A percentile compares a stretch with the other conserved stretches of the same genome.
Evolutionary conservation across 1,140 invertebrate species (phyloP).

Genomic region (Cherax quadricarinatus): DNA sequence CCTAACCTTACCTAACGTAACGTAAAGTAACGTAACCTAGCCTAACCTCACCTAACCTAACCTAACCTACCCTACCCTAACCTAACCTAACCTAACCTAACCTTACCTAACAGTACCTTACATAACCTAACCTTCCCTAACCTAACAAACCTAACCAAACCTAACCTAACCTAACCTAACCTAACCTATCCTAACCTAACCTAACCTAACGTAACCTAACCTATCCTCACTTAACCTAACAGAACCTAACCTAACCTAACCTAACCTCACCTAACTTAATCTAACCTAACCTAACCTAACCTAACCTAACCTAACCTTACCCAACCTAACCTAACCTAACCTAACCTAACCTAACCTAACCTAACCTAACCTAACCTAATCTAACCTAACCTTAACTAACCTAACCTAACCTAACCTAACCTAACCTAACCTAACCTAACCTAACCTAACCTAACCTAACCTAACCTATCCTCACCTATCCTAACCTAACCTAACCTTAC

Average conservation of each 20-base stretch:
- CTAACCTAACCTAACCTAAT: background rate
- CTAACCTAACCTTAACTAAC: too few species aligned
- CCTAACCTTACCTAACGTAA: too few species aligned
- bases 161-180: background rate
- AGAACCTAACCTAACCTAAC: background rate
- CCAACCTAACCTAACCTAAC: background rate
- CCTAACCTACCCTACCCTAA: too few species aligned
- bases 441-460: constrained; percentile 72
- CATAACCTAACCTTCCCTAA: background rate
- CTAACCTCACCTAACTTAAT: background rate
- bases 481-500: constrained; percentile 66
- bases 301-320: background rate
- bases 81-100: too few species aligned
- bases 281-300: background rate
- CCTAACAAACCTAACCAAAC: background rate
- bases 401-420: background rate
- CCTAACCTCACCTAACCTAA: too few species aligned
- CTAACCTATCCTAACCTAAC: background rate
- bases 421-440: constrained; percentile 15
- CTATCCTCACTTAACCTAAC: background rate
- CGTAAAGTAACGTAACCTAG: too few species aligned
- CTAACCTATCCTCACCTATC: constrained; percentile 73
- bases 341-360: background rate
- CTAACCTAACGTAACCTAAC: background rate
- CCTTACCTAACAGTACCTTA: too few species aligned